These are phyloP conservation scores for Lutjanus erythropterus DNA, from an alignment of 2,113 vertebrate genomes.

Conservation along the genomic window DNA sequence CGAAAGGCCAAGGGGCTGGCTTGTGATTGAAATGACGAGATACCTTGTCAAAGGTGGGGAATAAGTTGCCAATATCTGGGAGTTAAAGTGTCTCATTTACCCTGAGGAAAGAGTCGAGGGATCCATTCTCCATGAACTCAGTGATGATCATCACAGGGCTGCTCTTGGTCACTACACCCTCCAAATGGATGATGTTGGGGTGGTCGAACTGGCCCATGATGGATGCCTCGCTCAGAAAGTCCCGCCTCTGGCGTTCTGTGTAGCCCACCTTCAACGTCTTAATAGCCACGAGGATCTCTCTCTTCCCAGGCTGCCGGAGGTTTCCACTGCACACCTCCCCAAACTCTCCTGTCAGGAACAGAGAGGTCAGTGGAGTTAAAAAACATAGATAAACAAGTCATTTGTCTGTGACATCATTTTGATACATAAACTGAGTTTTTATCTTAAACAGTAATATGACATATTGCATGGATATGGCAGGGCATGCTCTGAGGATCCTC, in stretches of 20 bases:
- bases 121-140: slow-evolving; percentile 98
- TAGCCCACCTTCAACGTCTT: slow-evolving; percentile 72
- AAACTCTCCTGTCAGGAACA: slow-evolving; percentile 89
- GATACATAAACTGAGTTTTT: not conserved
- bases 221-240: slow-evolving; percentile 75
- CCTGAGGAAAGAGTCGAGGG: slow-evolving; percentile 95
- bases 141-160: slow-evolving; percentile 97
- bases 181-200: slow-evolving; percentile 88
- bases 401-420: too few relatives aligned
- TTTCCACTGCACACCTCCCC: slow-evolving; percentile 98
- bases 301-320: slow-evolving; percentile 93
- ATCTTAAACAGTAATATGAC: slow-evolving; percentile 1
- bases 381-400: too few relatives aligned
- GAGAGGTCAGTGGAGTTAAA: not conserved
- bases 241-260: slow-evolving; percentile 75
- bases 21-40: too few relatives aligned
- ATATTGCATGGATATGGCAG: not conserved
- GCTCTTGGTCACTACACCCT: slow-evolving; percentile 97
- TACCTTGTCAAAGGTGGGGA: too few relatives aligned
- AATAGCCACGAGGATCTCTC: slow-evolving; percentile 79
- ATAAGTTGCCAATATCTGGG: too few relatives aligned
- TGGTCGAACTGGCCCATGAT: slow-evolving; percentile 94
- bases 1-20: too few relatives aligned
- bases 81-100: slow-evolving; percentile 82
- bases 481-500: not conserved